These are phyloP conservation scores for Lindbergichthys nudifrons DNA, from an alignment of 2,797 vertebrate species.

Conservation along the genomic window DNA sequence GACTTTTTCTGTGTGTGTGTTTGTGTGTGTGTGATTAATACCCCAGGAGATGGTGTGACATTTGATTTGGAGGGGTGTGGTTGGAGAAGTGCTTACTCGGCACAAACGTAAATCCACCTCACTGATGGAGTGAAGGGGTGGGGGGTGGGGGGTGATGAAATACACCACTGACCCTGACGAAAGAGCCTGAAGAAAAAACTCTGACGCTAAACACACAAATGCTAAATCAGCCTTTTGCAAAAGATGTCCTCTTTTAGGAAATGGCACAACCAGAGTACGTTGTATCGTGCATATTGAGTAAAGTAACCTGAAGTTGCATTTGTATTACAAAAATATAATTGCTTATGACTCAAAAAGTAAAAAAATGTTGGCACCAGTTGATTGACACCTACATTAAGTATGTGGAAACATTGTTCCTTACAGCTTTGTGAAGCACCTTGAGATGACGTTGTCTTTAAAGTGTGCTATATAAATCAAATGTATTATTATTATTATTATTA, in stretches of 20 bases:
- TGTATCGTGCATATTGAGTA: background rate
- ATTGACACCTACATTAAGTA: background rate
- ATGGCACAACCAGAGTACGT: background rate
- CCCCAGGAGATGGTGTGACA: constrained; percentile 75
- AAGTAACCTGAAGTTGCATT: background rate
- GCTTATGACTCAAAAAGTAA: background rate
- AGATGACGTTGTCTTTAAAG: no score
- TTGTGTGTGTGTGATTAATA: constrained; percentile 75
- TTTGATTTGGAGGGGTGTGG: constrained; percentile 78
- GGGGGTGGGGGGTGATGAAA: constrained; percentile 44
- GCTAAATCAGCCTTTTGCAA: constrained; percentile 3
- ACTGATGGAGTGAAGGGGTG: constrained; percentile 44
- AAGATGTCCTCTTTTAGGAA: background rate
- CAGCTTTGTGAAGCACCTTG: no score
- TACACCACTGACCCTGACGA: constrained; percentile 43
- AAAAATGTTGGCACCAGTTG: background rate
- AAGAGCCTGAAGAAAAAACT: constrained; percentile 21
- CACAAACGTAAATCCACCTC: constrained; percentile 77
- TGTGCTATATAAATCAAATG: no score
- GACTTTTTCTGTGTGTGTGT: constrained; percentile 10
- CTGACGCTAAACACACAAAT: constrained; percentile 15
- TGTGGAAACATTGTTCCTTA: background rate
- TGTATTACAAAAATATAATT: background rate
- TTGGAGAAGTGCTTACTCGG: constrained; percentile 69
- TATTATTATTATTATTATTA: no score